Conservation (phyloP, 1,140 invertebrate species). For the Tribolium castaneum region DNA sequence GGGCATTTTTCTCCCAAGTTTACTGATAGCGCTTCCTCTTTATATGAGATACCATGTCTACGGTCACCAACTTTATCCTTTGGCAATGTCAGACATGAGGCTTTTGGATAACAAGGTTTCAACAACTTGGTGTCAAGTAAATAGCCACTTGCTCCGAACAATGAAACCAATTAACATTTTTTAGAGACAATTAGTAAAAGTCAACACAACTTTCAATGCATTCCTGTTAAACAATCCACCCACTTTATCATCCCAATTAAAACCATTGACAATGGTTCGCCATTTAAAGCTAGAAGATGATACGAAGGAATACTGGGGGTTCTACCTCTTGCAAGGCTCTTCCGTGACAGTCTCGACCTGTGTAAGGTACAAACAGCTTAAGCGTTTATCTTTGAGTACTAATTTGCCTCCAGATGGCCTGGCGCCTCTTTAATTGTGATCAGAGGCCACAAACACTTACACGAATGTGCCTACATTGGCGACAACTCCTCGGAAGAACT, state of each 20-base stretch:
- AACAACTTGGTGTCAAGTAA: constrained; percentile 81
- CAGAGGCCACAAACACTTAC: constrained; percentile 78
- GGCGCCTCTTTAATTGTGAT: constrained; percentile 81
- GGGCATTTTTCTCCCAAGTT: constrained; percentile 72
- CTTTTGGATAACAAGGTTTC: constrained; percentile 78
- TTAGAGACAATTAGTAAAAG: constrained; percentile 75
- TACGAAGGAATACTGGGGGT: constrained; percentile 87
- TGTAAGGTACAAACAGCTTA: constrained; percentile 69
- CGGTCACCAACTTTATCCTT: constrained; percentile 75
- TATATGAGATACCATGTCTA: constrained; percentile 77
- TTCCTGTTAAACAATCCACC: constrained; percentile 75
- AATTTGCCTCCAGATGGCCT: constrained; percentile 71
- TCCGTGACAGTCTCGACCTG: constrained; percentile 80
- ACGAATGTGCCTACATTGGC: constrained; percentile 84
- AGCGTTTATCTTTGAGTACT: constrained; percentile 4
- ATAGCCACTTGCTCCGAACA: constrained; percentile 1
- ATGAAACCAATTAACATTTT: constrained; percentile 41
- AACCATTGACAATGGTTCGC: constrained; percentile 75
- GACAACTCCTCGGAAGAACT: constrained; percentile 80
- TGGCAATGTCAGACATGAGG: constrained; percentile 82
- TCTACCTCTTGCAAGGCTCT: constrained; percentile 81
- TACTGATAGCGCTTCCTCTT: constrained; percentile 74
- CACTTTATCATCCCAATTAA: constrained; percentile 66
- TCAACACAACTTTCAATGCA: constrained; percentile 81
- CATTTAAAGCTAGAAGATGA: constrained; percentile 78